Evolutionary conservation across 2,113 vertebrate species (phyloP).

Genomic region (Paramormyrops kingsleyae): DNA sequence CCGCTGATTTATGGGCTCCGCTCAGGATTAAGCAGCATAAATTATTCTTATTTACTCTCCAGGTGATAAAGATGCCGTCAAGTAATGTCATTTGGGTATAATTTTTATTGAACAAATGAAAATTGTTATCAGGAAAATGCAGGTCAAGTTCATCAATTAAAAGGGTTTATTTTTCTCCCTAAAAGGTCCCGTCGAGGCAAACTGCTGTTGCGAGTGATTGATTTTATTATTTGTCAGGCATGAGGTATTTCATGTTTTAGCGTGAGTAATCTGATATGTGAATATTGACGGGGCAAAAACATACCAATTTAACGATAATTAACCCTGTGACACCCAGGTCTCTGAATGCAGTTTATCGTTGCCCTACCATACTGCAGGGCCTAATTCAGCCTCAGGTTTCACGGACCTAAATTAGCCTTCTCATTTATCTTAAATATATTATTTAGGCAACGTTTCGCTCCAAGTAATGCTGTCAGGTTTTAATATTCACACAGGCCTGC

Average conservation of each 20-base stretch:
- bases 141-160: constrained; percentile 74
- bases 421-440: constrained; percentile 3
- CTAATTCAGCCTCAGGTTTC: neutral
- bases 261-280: constrained; percentile 57
- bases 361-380: neutral
- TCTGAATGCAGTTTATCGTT: constrained; percentile 33
- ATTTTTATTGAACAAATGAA: constrained; percentile 73
- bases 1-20: constrained; percentile 61
- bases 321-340: constrained; percentile 33
- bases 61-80: constrained; percentile 71
- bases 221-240: constrained; percentile 69
- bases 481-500: neutral
- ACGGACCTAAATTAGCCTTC: neutral
- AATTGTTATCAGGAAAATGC: constrained; percentile 69
- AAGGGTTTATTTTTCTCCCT: constrained; percentile 46
- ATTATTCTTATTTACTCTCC: constrained; percentile 73
- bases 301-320: constrained; percentile 28
- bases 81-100: constrained; percentile 70
- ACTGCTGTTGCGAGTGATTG: constrained; percentile 62
- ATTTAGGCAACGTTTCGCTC: neutral
- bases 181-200: constrained; percentile 46
- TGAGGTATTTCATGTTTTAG: constrained; percentile 55
- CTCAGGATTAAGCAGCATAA: constrained; percentile 69
- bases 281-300: constrained; percentile 58
- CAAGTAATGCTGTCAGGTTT: neutral